Conservation (phyloP, 2,113 vertebrate species). For the Sinocyclocheilus anophthalmus region DNA sequence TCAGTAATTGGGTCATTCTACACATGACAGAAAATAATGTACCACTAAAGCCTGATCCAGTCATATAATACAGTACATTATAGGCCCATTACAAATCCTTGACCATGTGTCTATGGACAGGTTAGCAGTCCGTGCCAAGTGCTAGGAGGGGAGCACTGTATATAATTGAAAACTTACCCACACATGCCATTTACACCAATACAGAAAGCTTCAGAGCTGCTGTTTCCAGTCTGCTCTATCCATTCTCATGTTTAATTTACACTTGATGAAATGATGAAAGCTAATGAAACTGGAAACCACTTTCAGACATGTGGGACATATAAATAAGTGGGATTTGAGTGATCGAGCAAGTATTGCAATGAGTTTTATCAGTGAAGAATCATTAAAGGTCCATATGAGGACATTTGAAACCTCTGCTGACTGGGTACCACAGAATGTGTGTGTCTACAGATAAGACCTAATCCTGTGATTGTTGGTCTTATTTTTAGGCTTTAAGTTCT, state of each 20-base stretch:
- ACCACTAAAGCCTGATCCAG: background rate
- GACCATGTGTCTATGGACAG: background rate
- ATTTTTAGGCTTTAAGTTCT: background rate
- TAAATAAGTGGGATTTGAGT: background rate
- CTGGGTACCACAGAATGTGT: background rate
- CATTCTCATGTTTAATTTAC: constrained; percentile 21
- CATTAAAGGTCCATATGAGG: background rate
- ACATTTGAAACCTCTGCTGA: background rate
- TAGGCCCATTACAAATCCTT: background rate
- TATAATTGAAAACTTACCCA: constrained; percentile 21
- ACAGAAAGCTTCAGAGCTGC: constrained; percentile 21
- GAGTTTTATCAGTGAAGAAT: background rate
- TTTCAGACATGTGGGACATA: background rate
- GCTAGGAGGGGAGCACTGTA: background rate
- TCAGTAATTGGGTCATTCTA: constrained; percentile 10
- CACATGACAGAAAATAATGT: constrained; percentile 11
- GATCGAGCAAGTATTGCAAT: background rate
- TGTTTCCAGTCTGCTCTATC: constrained; percentile 21
- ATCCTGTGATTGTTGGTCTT: constrained; percentile 3
- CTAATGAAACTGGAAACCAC: constrained; percentile 20
- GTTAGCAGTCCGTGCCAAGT: constrained; percentile 27
- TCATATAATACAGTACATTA: constrained; percentile 1
- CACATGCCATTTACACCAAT: constrained; percentile 6
- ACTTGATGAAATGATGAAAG: constrained; percentile 44
- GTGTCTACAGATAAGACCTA: constrained; percentile 4